Evolutionary conservation across 2,797 vertebrate species (phyloP).

Genomic region (Brotula barbata): DNA sequence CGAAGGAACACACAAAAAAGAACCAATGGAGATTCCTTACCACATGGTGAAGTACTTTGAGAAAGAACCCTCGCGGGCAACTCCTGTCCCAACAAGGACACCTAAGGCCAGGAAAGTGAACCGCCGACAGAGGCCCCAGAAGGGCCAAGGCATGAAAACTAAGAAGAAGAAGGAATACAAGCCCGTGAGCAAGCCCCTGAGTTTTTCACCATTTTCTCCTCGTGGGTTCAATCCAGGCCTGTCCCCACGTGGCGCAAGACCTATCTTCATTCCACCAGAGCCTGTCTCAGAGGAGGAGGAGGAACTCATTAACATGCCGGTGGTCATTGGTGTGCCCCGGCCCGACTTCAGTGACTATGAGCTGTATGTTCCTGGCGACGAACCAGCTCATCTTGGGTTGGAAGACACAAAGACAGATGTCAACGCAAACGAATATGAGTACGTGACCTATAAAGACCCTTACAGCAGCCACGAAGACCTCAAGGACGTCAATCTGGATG

Average conservation of each 20-base stretch:
- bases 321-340: slow-evolving; percentile 85
- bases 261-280: slow-evolving; percentile 40
- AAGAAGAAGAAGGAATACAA: slow-evolving; percentile 75
- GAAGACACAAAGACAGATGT: slow-evolving; percentile 8
- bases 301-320: slow-evolving; percentile 51
- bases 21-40: slow-evolving; percentile 65
- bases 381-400: slow-evolving; percentile 38
- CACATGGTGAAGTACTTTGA: slow-evolving; percentile 74
- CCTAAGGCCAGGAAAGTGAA: slow-evolving; percentile 56
- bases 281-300: slow-evolving; percentile 63
- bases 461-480: slow-evolving; percentile 77
- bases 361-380: slow-evolving; percentile 70
- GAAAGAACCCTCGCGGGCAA: slow-evolving; percentile 34
- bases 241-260: slow-evolving; percentile 61
- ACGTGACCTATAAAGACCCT: slow-evolving; percentile 85
- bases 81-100: slow-evolving; percentile 43
- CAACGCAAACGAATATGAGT: slow-evolving; percentile 75
- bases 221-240: slow-evolving; percentile 64
- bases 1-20: slow-evolving; percentile 60
- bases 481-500: slow-evolving; percentile 76
- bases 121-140: slow-evolving; percentile 56
- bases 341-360: slow-evolving; percentile 85
- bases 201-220: slow-evolving; percentile 63
- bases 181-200: slow-evolving; percentile 61
- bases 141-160: slow-evolving; percentile 76